Evolutionary conservation across 2,888 invertebrate species (phyloP).

Genomic region (Digitonthophagus gazella): DNA sequence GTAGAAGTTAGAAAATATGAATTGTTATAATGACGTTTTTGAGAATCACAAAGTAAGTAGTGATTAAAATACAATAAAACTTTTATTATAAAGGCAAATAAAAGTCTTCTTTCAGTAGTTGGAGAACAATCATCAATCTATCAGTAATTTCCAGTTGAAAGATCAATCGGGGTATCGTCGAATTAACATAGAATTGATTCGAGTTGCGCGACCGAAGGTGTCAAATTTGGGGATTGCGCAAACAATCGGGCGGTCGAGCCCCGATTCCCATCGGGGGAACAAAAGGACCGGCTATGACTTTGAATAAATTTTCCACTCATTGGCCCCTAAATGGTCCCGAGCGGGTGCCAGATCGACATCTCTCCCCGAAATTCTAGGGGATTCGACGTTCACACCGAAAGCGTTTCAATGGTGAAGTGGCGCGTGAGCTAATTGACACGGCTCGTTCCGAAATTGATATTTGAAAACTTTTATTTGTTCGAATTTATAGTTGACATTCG

Average conservation of each 20-base stretch:
- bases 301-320: conserved; percentile 51
- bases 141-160: not conserved
- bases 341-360: not conserved
- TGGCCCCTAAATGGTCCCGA: conserved; percentile 46
- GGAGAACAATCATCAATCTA: too few relatives aligned
- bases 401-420: conserved; percentile 40
- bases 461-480: conserved; percentile 35
- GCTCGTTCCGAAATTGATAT: conserved; percentile 39
- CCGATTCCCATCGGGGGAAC: conserved; percentile 39
- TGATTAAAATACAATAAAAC: too few relatives aligned
- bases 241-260: conserved; percentile 25
- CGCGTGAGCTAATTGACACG: conserved; percentile 42
- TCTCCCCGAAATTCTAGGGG: not conserved
- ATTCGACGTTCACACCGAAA: conserved; percentile 42
- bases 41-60: too few relatives aligned
- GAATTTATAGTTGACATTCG: too few relatives aligned
- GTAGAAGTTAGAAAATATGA: too few relatives aligned
- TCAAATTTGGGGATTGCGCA: conserved; percentile 17
- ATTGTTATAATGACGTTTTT: too few relatives aligned
- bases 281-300: conserved; percentile 37
- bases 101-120: too few relatives aligned
- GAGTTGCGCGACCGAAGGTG: conserved; percentile 20
- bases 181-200: conserved; percentile 26
- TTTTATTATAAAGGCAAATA: too few relatives aligned
- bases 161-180: not conserved